Conservation (phyloP, 2,888 invertebrate species). For the Drosophila monieri region DNA sequence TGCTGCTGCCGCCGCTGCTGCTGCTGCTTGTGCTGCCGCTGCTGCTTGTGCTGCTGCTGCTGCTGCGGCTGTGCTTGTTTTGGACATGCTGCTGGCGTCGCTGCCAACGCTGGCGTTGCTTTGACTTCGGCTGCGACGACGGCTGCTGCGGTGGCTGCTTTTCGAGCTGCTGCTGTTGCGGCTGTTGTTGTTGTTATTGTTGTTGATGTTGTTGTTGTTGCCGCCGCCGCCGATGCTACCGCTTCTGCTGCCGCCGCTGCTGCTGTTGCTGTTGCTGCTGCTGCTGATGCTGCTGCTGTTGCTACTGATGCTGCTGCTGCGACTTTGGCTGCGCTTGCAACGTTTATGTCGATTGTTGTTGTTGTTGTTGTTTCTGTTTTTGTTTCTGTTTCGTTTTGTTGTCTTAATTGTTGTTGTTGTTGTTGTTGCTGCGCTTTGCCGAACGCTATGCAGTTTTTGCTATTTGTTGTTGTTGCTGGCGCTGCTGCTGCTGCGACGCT, state of each 20-base stretch:
- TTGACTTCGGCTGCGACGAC: conserved; percentile 23
- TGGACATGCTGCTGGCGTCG: conserved; percentile 52
- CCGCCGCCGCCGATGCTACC: conserved; percentile 17
- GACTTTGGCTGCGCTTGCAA: conserved; percentile 20
- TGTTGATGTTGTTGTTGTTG: conserved; percentile 36
- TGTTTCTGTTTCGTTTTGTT: conserved; percentile 14
- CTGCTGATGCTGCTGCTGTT: conserved; percentile 21
- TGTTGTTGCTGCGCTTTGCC: conserved; percentile 68
- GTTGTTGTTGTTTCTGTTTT: conserved; percentile 42
- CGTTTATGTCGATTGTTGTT: conserved; percentile 27
- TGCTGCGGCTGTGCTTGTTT: conserved; percentile 39
- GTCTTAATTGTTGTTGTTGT: conserved; percentile 19
- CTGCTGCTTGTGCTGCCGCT: conserved; percentile 20
- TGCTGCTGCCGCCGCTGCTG: conserved; percentile 35
- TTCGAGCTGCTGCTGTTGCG: conserved; percentile 50
- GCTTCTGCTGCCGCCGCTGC: conserved; percentile 24
- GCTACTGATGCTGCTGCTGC: conserved; percentile 23
- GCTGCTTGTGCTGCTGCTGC: conserved; percentile 11
- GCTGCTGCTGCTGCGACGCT: conserved; percentile 61
- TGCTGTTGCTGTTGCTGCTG: conserved; percentile 14
- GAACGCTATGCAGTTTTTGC: conserved; percentile 77
- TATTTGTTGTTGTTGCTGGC: conserved; percentile 71
- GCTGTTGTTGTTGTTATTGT: conserved; percentile 26
- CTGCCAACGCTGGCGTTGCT: conserved; percentile 13
- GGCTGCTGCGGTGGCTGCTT: conserved; percentile 31